Conservation (phyloP, 2,797 vertebrate species). For the Cossypha polioptera region DNA sequence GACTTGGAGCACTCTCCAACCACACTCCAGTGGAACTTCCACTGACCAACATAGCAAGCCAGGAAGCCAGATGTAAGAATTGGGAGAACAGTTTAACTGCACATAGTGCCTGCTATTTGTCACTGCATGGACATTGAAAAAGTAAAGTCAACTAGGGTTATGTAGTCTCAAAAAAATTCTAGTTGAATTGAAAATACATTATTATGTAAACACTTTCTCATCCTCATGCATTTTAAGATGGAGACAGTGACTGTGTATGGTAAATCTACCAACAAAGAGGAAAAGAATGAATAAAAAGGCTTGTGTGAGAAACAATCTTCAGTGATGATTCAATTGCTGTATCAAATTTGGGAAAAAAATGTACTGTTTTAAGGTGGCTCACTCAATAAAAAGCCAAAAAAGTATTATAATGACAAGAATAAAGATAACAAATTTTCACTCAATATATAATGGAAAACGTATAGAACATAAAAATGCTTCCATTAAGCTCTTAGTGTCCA, state of each 20-base stretch:
- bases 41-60: neutral
- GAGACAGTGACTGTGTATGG: neutral
- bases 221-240: neutral
- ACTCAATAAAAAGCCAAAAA: neutral
- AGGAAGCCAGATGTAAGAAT: neutral
- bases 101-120: neutral
- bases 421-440: constrained; percentile 32
- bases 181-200: neutral
- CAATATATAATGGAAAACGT: constrained; percentile 26
- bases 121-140: neutral
- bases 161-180: neutral
- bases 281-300: neutral
- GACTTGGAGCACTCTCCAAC: neutral
- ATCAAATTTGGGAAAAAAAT: constrained; percentile 48
- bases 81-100: neutral
- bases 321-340: neutral
- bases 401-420: neutral
- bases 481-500: neutral
- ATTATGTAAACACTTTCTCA: neutral
- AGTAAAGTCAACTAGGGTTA: neutral
- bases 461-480: constrained; percentile 18
- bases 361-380: neutral
- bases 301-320: neutral
- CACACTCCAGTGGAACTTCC: neutral
- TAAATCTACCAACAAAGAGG: neutral